These are phyloP conservation scores for Agrochola lychnidis DNA, from an alignment of 2,888 invertebrate species.

Conservation along the genomic window DNA sequence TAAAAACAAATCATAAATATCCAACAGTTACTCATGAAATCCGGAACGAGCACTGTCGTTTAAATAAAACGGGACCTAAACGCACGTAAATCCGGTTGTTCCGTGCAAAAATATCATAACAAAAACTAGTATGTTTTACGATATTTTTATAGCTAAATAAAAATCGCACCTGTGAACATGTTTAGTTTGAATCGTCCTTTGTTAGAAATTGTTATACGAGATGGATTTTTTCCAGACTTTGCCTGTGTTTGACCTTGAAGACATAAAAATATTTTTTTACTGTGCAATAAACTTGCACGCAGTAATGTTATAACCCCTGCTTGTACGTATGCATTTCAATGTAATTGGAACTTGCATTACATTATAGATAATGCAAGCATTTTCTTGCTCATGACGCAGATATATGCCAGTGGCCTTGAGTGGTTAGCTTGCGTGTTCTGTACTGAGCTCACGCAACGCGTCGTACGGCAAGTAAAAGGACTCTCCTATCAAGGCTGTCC, in stretches of 20 bases:
- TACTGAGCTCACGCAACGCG: too few species aligned
- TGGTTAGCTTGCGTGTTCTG: too few species aligned
- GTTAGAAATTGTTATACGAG: conserved; percentile 17
- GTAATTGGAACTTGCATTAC: background rate
- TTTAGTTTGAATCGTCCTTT: conserved; percentile 39
- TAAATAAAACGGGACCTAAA: conserved; percentile 38
- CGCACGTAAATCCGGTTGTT: conserved; percentile 27
- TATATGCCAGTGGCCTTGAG: too few species aligned
- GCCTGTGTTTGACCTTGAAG: background rate
- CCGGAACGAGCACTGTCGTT: conserved; percentile 10
- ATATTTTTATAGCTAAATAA: conserved; percentile 59
- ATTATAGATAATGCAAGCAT: background rate
- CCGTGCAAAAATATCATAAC: conserved; percentile 44
- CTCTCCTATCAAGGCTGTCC: too few species aligned
- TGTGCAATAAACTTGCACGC: too few species aligned
- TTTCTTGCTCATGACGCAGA: background rate
- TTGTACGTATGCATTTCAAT: background rate
- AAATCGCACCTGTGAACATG: conserved; percentile 61
- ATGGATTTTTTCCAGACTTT: background rate
- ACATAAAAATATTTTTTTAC: too few species aligned
- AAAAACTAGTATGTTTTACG: conserved; percentile 49
- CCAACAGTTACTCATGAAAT: background rate
- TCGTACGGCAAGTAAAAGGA: too few species aligned
- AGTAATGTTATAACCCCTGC: background rate
- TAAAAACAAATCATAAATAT: conserved; percentile 1